Evolutionary conservation across 2,888 invertebrate genomes (phyloP).

Genomic region (Phanerotoma sp.): DNA sequence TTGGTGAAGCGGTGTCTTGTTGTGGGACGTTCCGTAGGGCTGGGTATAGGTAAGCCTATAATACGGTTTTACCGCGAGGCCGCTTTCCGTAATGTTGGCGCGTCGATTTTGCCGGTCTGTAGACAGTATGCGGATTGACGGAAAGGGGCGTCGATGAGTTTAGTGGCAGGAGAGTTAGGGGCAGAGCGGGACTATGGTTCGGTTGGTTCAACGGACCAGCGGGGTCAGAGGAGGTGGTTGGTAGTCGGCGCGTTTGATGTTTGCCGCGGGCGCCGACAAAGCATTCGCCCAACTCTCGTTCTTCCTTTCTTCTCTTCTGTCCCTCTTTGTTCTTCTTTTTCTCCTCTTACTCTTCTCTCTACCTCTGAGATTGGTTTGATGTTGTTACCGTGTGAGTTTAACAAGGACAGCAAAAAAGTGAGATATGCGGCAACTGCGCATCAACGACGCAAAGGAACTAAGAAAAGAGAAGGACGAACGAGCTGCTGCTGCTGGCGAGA

Average conservation of each 20-base stretch:
- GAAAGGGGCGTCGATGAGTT: constrained; percentile 28
- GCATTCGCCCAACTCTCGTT: constrained; percentile 46
- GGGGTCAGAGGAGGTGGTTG: constrained; percentile 36
- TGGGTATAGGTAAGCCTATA: constrained; percentile 47
- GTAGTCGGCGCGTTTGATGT: constrained; percentile 54
- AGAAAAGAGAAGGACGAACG: constrained; percentile 25
- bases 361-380: constrained; percentile 23
- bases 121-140: constrained; percentile 34
- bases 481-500: constrained; percentile 19
- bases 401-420: constrained; percentile 29
- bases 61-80: constrained; percentile 50
- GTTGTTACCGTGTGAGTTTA: constrained; percentile 28
- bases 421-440: constrained; percentile 13
- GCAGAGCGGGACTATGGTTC: constrained; percentile 18
- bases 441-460: constrained; percentile 8
- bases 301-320: constrained; percentile 22
- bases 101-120: constrained; percentile 41
- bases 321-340: constrained; percentile 18
- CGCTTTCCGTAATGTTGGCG: constrained; percentile 29
- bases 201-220: constrained; percentile 18
- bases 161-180: constrained; percentile 18
- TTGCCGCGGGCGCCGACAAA: constrained; percentile 56
- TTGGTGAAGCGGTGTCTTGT: constrained; percentile 11
- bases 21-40: constrained; percentile 35
- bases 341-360: constrained; percentile 42